Conservation (phyloP, 2,797 vertebrate genomes). For the Helarctos malayanus region DNA sequence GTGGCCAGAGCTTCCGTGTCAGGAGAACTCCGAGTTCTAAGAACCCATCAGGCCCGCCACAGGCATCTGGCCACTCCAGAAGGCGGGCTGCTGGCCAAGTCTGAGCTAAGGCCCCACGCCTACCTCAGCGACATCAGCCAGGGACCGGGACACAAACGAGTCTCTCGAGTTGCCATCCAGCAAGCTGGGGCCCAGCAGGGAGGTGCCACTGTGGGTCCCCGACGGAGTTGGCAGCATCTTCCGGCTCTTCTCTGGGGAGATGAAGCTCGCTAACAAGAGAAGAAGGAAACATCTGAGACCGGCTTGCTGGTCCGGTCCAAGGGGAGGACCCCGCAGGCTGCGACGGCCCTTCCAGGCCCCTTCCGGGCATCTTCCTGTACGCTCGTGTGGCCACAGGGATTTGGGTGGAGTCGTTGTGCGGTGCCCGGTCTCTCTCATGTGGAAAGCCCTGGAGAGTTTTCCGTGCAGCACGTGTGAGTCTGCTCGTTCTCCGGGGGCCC, state of each 20-base stretch:
- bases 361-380: fast-evolving
- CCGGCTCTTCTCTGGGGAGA: constrained; percentile 97
- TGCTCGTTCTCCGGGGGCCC: not conserved
- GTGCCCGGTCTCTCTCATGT: fast-evolving
- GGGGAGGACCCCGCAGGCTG: not conserved
- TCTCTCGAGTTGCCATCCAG: constrained; percentile 98
- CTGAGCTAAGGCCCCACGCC: not conserved
- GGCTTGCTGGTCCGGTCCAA: fast-evolving
- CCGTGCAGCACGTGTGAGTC: not conserved
- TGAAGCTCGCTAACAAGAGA: constrained; percentile 94
- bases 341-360: not conserved
- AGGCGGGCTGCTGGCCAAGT: not conserved
- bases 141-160: constrained; percentile 97
- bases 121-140: constrained; percentile 97
- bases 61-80: not conserved
- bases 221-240: constrained; percentile 92
- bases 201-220: constrained; percentile 94
- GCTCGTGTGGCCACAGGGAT: fast-evolving
- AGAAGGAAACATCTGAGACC: not conserved
- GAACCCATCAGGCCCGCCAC: not conserved
- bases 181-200: constrained; percentile 96
- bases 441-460: not conserved
- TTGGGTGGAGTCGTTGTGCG: fast-evolving
- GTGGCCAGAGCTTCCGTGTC: not conserved
- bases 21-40: not conserved